Evolutionary conservation across 1,140 invertebrate genomes (phyloP), one percentile per base, ranked within the genome.

Genomic region (Oedothorax gibbosus): DNA sequence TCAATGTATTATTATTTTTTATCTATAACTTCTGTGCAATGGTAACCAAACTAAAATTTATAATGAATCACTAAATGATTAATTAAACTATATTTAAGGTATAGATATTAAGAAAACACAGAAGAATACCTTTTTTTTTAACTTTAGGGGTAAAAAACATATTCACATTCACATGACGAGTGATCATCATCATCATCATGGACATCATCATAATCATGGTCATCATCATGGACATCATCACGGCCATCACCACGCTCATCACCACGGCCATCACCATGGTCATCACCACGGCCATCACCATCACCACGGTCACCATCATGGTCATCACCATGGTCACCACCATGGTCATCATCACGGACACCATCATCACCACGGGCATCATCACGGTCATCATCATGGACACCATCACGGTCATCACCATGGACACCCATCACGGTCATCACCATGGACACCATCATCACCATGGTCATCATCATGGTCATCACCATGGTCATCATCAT

Each of bases 281-380:
- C 35, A 35, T 35, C 35, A 35, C 5, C 35, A 35, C 35, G 35
- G 35, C 1, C 35, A 35, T 5, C 35, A 35, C 5, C 35, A 35
- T 35, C 35, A 35, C 35, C 35, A 35, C 35, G 35, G 35, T 10
- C 77, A 79, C 91, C 86, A 93, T 91, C 71, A 76, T 51, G 50
- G 35, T 56, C 77, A 79, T 10, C 64, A 68, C 0, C 77, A 79
- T n/a, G 64, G 50, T 11, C 77, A 79, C 14, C 50, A 68, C 9
- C 77, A 79, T 54, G 50, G 50, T 2, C 76, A 79, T 21, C 62
- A 68, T 15, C 77, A 79, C 18, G 8, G 20, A 7, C 77, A 79
- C 35, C 15, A 21, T 2, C 77, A 79, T 7, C 64, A 79, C 0
- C 77, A 79, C 21, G 7, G 49, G 0, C 75, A 79, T 14, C 50